phyloP scores from a whole-genome alignment of 2,113 vertebrate genomes.

The Aegotheles bennettii region DNA sequence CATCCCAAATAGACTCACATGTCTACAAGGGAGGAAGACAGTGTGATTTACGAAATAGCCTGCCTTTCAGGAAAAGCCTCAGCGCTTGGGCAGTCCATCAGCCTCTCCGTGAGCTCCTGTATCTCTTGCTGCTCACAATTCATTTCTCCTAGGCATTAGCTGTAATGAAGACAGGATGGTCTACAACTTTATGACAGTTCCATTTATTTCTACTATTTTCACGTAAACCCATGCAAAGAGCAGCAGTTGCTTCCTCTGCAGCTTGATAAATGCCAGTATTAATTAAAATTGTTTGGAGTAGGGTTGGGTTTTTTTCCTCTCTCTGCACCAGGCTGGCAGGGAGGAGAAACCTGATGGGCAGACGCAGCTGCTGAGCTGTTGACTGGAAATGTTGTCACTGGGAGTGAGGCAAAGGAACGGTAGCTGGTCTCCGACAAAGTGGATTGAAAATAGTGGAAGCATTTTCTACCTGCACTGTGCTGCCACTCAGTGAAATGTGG shows the following conservation, averaged over 20 bases:
- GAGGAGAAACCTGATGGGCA: slow-evolving; percentile 40
- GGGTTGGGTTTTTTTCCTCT: not conserved
- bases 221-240: slow-evolving; percentile 36
- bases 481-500: not conserved
- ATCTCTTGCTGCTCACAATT: slow-evolving; percentile 12
- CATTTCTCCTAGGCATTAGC: not conserved
- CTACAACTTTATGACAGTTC: slow-evolving; percentile 56
- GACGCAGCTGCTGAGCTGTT: slow-evolving; percentile 54
- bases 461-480: not conserved
- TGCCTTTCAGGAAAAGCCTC: not conserved
- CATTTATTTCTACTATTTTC: slow-evolving; percentile 63
- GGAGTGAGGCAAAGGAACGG: not conserved
- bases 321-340: slow-evolving; percentile 24
- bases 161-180: slow-evolving; percentile 52
- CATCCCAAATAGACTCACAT: rapidly evolving
- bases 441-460: slow-evolving; percentile 21
- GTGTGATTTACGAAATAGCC: not conserved
- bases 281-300: slow-evolving; percentile 47
- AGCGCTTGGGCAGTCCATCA: not conserved
- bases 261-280: slow-evolving; percentile 67
- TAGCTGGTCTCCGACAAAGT: not conserved
- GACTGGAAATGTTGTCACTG: slow-evolving; percentile 37
- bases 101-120: not conserved
- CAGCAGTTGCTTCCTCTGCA: slow-evolving; percentile 56
- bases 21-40: not conserved